Base-by-base conservation (phyloP, 2,888 invertebrate species). In the Orthosia cruda region DNA sequence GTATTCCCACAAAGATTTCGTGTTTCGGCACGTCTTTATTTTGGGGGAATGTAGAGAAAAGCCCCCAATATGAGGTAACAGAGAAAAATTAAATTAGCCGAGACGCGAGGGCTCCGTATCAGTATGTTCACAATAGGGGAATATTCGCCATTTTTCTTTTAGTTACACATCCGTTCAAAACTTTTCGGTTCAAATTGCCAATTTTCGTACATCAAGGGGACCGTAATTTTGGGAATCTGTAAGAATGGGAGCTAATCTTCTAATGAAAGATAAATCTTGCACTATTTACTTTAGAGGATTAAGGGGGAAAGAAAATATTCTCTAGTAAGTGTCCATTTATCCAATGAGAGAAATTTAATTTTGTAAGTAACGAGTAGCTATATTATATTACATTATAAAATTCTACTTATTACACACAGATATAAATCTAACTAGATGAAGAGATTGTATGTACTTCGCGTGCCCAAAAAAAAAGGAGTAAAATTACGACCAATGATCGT, bases 101-200 rank as follows among this genome's bases (percentile, higher is more conserved):
- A 71, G 71, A 84, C 79, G 86, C 82, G 84, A 87, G 85, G 84
- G 78, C 82, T 32, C 40, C 71, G 75, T 83, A 82, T 87, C 81
- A 78, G 74, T 68, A 80, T 81, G 83, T 82, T 78, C 81, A 82
- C 86, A 82, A 81, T 80, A 80, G 86, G 84, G 86, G 85, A 81
- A 86, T 90, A 89, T 83, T 84, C 84, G 84, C 83, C 86, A 91
- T 89, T 88, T 87, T 89, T 90, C 88, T 89, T 88, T 89, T 90
- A 89, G 88, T 86, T 87, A 88, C 88, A 87, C 77, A 70, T 86
- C 49, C 79, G 76, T 72, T 76, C 71, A 68, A 72, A 83, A 84
- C 70, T 84, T 88, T 85, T 86, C 73, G 76, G 64, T 86, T 81
- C 80, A 81, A 88, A 88, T 87, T 85, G 86, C 74, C 87, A 89